A percentile compares a stretch with the other conserved stretches of the same genome.
phyloP scores from a whole-genome alignment of 2,113 vertebrate species.

The Brienomyrus brachyistius region DNA sequence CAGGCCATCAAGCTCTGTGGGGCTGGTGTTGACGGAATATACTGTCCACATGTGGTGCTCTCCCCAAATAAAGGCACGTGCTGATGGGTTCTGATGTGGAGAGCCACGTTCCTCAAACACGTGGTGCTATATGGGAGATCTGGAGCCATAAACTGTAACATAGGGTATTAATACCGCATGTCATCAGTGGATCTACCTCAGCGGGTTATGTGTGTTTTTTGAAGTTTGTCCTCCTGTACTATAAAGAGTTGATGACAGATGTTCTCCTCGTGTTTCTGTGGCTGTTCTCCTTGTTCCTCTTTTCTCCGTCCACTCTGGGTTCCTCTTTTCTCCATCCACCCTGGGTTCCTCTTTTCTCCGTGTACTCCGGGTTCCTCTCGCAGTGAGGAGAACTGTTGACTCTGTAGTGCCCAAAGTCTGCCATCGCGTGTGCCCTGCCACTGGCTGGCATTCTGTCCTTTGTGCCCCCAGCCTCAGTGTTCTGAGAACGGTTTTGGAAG shows the following conservation, averaged over 20 bases:
- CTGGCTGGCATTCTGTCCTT: background rate
- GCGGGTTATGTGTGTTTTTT: background rate
- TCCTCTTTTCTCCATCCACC: background rate
- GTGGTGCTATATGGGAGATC: slow-evolving; percentile 54
- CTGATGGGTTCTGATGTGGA: slow-evolving; percentile 56
- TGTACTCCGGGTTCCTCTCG: background rate
- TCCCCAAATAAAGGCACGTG: slow-evolving; percentile 49
- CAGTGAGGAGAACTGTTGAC: background rate
- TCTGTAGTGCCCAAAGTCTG: background rate
- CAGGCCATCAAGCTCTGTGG: background rate
- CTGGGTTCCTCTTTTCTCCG: background rate
- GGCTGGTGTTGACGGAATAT: background rate
- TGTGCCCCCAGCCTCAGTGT: background rate
- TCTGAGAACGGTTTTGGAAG: background rate
- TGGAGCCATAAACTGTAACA: slow-evolving; percentile 56
- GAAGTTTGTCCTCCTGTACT: background rate
- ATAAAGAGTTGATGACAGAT: background rate
- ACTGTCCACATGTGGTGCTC: slow-evolving; percentile 53
- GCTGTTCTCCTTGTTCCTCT: background rate
- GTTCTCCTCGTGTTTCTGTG: background rate
- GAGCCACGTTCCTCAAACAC: slow-evolving; percentile 48
- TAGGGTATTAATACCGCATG: slow-evolving; percentile 43
- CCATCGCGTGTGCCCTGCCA: background rate
- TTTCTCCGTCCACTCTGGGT: background rate
- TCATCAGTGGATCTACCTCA: slow-evolving; percentile 24